Base-by-base conservation (phyloP, 2,113 vertebrate species). In the Dicrurus megarhynchus region DNA sequence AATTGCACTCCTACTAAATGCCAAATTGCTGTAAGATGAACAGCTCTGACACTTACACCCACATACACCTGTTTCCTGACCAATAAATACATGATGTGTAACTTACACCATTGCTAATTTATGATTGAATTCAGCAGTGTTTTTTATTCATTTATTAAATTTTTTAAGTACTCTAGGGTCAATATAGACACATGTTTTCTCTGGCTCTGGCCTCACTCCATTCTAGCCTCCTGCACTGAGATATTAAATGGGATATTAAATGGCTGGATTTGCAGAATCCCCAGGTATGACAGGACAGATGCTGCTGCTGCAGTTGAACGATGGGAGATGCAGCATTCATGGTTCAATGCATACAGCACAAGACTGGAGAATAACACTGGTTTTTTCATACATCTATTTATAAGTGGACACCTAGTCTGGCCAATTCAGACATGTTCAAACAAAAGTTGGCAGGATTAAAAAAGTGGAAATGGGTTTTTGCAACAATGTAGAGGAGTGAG, bases 11-110 rank as follows among this genome's bases (percentile, higher is more conserved):
- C 79, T 85, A 90, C 84, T 86, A 95, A 90, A 91, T 86, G 56
- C 71, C 84, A 94, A 80, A 46, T 65, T 85, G 57, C 55, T 87
- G 63, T 68, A 88, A 89, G 86, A 79, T 55, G 4, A 95, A 93
- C 60, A 96, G 91, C 47, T 96, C 86, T 95, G 95, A 74, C 79
- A 92, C 81, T 79, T 84, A 93, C 70, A 87, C 86, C 71, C 87
- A 91, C 76, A 6, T 74, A 83, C 82, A 94, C 83, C 89, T 96
- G 79, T 92, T 92, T 97, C 79, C 89, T 87, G 89, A 87, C 83
- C 76, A 23, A 84, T 59, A 91, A 71, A 82, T 78, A 82, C 27
- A 65, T 14, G 50, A 81, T 0, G 13, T 74, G 55, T 79, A 94
- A 80, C 35, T 95, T 80, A 78, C 57, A 84, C 83, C 61, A 60